phyloP scores from a whole-genome alignment of 2,797 vertebrate genomes.

The Hippocampus kuda region DNA sequence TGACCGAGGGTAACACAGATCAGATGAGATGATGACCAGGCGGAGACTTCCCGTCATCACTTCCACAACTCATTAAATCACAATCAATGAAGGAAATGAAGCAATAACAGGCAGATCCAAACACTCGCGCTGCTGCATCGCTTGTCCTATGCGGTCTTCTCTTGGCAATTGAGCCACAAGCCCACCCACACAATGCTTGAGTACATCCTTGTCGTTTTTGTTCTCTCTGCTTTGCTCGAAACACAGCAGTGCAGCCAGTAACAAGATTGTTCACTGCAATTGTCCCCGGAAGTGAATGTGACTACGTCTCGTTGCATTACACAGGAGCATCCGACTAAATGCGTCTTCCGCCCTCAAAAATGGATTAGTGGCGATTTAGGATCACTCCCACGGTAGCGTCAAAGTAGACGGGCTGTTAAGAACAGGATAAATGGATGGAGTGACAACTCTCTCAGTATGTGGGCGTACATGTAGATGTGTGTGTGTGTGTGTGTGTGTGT shows the following conservation, averaged over 20 bases:
- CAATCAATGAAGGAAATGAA: constrained; percentile 22
- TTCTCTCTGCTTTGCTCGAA: constrained; percentile 9
- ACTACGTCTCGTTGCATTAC: constrained; percentile 36
- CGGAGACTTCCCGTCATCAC: constrained; percentile 22
- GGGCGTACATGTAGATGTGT: neutral
- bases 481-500: neutral
- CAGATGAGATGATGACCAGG: constrained; percentile 19
- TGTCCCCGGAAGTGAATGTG: constrained; percentile 38
- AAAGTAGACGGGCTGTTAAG: constrained; percentile 34
- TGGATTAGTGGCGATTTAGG: constrained; percentile 45
- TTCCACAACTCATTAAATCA: constrained; percentile 22
- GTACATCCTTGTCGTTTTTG: constrained; percentile 6
- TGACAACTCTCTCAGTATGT: constrained; percentile 23
- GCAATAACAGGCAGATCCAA: constrained; percentile 4
- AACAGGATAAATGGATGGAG: constrained; percentile 14
- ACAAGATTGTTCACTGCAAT: constrained; percentile 33
- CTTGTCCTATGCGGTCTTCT: constrained; percentile 4
- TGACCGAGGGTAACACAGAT: constrained; percentile 28
- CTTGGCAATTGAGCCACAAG: neutral
- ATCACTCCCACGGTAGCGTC: constrained; percentile 27
- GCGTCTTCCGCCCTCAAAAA: constrained; percentile 35
- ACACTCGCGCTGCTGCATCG: constrained; percentile 2
- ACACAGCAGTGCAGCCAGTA: constrained; percentile 35
- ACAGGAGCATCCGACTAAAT: constrained; percentile 45
- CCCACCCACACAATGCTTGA: neutral